phyloP scores from a whole-genome alignment of 2,888 invertebrate species.

The Cantharis nigra region DNA sequence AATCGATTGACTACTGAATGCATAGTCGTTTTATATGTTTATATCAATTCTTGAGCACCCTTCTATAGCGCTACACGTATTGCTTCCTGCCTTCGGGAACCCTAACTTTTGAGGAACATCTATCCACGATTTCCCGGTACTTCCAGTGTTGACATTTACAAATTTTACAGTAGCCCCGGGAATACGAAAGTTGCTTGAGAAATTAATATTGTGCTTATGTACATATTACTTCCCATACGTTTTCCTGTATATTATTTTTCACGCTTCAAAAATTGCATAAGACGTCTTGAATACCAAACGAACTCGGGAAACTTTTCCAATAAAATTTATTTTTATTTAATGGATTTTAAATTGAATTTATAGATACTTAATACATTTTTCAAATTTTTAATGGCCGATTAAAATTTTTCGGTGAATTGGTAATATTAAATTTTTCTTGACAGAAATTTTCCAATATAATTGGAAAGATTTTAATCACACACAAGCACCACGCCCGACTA shows the following conservation, averaged over 20 bases:
- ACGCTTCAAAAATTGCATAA: slow-evolving; percentile 13
- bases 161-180: slow-evolving; percentile 24
- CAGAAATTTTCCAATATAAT: neutral
- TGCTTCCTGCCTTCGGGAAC: slow-evolving; percentile 42
- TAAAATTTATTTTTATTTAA: neutral
- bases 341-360: slow-evolving; percentile 2
- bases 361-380: neutral
- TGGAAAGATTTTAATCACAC: neutral
- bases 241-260: slow-evolving; percentile 10
- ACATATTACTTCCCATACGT: neutral
- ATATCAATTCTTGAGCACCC: slow-evolving; percentile 43
- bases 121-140: slow-evolving; percentile 6
- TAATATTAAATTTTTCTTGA: neutral
- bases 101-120: slow-evolving; percentile 37
- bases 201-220: slow-evolving; percentile 26
- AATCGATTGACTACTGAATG: slow-evolving; percentile 48
- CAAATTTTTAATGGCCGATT: neutral
- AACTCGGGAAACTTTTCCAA: neutral
- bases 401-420: neutral
- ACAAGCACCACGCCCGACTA: too few relatives aligned
- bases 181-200: slow-evolving; percentile 15
- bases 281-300: neutral
- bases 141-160: slow-evolving; percentile 36
- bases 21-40: slow-evolving; percentile 47
- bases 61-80: slow-evolving; percentile 39